phyloP scores from a whole-genome alignment of 2,888 invertebrate genomes.

The Anoncus sp. region DNA sequence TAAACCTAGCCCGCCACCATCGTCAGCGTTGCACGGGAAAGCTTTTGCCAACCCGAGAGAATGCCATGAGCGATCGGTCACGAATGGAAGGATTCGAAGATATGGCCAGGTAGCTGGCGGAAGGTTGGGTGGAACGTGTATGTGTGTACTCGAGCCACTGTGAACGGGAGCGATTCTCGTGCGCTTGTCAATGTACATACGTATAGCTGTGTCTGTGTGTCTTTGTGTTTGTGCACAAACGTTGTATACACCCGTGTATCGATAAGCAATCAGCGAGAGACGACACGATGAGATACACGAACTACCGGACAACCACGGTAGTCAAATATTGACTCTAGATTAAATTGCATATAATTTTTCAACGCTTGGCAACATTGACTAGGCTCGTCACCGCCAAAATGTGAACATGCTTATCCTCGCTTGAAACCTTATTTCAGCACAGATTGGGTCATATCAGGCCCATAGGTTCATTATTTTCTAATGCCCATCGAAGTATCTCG shows the following conservation, averaged over 20 bases:
- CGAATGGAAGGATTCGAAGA: slow-evolving; percentile 30
- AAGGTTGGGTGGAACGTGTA: background rate
- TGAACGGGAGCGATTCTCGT: slow-evolving; percentile 42
- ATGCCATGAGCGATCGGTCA: background rate
- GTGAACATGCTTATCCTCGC: background rate
- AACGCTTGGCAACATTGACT: slow-evolving; percentile 1
- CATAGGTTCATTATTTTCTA: too few species aligned
- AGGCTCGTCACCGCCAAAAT: background rate
- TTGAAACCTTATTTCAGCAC: background rate
- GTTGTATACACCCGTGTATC: slow-evolving; percentile 28
- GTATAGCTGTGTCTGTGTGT: too few species aligned
- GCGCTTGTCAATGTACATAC: background rate
- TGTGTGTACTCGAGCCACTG: slow-evolving; percentile 34
- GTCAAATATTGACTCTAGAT: slow-evolving; percentile 61
- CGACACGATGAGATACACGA: slow-evolving; percentile 38
- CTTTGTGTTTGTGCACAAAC: slow-evolving; percentile 1
- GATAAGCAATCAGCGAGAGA: slow-evolving; percentile 57
- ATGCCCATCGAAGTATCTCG: too few species aligned
- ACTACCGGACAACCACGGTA: slow-evolving; percentile 50
- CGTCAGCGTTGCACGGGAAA: background rate
- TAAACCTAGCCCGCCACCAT: background rate
- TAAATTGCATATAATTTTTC: slow-evolving; percentile 43
- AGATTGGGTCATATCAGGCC: too few species aligned
- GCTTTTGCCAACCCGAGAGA: background rate
- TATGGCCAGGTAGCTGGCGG: slow-evolving; percentile 19